A percentile compares a stretch with the other conserved stretches of the same genome.
Evolutionary conservation across 2,888 invertebrate genomes (phyloP).

Genomic region (Nomada flava): DNA sequence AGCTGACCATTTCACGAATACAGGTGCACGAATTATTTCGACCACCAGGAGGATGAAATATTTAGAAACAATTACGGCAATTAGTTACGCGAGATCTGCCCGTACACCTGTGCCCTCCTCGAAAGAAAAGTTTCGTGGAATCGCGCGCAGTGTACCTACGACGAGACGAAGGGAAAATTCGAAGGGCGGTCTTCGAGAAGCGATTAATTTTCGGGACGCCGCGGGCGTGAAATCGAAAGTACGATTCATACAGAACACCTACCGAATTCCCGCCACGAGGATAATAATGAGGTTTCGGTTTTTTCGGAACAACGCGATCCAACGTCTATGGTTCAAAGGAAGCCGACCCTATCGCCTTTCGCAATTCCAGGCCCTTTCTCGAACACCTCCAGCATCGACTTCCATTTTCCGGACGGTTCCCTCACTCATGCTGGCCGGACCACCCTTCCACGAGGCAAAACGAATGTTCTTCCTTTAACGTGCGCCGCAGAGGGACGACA

Average conservation of each 20-base stretch:
- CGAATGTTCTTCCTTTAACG: conserved; percentile 40
- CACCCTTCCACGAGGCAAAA: conserved; percentile 33
- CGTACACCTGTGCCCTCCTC: neutral
- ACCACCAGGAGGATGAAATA: neutral
- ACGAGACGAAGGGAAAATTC: conserved; percentile 14
- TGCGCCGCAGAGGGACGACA: conserved; percentile 51
- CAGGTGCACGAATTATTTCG: neutral
- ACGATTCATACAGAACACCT: conserved; percentile 28
- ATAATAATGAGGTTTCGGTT: conserved; percentile 75
- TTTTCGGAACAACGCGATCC: conserved; percentile 55
- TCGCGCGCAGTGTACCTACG: conserved; percentile 31
- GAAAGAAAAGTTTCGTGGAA: conserved; percentile 38
- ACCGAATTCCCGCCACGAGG: conserved; percentile 65
- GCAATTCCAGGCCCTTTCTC: conserved; percentile 69
- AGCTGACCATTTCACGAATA: neutral
- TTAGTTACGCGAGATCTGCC: conserved; percentile 50
- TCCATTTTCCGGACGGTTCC: conserved; percentile 67
- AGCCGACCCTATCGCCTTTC: conserved; percentile 70
- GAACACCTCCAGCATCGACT: conserved; percentile 65
- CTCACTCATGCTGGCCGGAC: conserved; percentile 27
- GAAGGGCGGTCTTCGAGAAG: conserved; percentile 57
- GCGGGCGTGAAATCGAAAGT: conserved; percentile 72
- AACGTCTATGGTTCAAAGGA: conserved; percentile 65
- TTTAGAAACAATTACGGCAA: conserved; percentile 36
- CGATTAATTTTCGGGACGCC: conserved; percentile 66